phyloP scores from a whole-genome alignment of 2,113 vertebrate species.

The Leptodactylus fuscus region DNA sequence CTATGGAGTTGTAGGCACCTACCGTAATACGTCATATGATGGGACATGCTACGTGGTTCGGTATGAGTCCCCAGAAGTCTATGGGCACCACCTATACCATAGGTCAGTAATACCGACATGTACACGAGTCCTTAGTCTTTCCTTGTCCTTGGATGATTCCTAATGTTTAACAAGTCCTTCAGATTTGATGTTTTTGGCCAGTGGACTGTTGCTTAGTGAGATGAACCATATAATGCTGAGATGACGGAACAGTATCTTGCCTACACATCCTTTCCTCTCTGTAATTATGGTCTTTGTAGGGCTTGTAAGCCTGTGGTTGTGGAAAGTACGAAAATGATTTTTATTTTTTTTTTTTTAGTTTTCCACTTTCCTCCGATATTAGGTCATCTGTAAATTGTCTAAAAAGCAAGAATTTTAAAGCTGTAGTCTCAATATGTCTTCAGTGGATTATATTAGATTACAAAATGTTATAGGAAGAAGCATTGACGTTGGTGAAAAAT shows the following conservation, averaged over 20 bases:
- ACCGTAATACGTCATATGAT: too few relatives aligned
- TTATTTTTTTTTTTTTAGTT: conserved; percentile 32
- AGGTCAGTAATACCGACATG: too few relatives aligned
- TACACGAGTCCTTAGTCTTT: too few relatives aligned
- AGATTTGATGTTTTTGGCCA: conserved; percentile 18
- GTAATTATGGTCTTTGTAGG: too few relatives aligned
- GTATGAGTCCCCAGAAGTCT: too few relatives aligned
- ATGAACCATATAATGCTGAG: conserved; percentile 26
- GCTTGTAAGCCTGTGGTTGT: conserved; percentile 29
- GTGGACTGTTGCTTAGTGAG: not conserved
- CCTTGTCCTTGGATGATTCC: too few relatives aligned
- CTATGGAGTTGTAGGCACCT: too few relatives aligned
- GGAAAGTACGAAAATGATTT: conserved; percentile 30
- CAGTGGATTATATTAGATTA: not conserved
- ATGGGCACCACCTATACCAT: too few relatives aligned
- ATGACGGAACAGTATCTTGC: fast-evolving
- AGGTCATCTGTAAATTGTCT: not conserved
- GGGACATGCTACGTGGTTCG: too few relatives aligned
- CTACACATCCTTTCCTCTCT: conserved; percentile 21
- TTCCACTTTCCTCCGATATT: conserved; percentile 32
- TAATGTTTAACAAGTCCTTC: not conserved
- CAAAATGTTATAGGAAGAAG: too few relatives aligned
- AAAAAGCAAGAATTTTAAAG: conserved; percentile 22
- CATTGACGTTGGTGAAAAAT: not conserved
- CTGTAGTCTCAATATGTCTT: not conserved